Evolutionary conservation across 1,140 invertebrate species (phyloP), one percentile per base, ranked within the genome.

Genomic region (Lepidurus apus): DNA sequence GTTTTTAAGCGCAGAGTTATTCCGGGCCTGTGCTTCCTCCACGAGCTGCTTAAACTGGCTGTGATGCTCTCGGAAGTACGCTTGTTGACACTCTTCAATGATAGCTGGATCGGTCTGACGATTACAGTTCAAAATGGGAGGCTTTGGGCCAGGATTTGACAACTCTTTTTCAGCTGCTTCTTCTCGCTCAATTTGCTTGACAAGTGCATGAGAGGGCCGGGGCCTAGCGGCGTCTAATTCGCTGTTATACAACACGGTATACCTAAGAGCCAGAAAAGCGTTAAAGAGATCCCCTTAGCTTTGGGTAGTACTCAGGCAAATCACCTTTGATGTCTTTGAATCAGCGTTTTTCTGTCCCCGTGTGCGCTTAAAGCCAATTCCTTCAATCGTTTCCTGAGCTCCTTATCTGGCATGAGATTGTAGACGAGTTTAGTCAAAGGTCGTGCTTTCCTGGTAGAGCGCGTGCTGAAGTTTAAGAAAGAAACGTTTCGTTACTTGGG

Each of bases 381-480:
- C 83, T 87, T 88, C 76, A 88, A 81, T 81, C 84, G 88, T 79
- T 86, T 87, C 45, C 84, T 83, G 53, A 90, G 80, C 73, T 87
- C 85, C 73, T 83, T 82, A n/a, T 89, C 88, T 78, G 87, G 86
- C 86, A 90, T 87, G 44, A 90, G 80, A 81, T 82, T 85, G 74
- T 88, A 85, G 1, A 90, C 88, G 75, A 88, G 82, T 83, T 90
- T 90, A 80, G 88, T 85, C 47, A 90, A 73, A 24, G 85, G 84
- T 80, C 86, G 8, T 9, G 53, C 86, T 17, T 85, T 84, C 80
- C 84, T 85, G 34, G 53, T 42, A 26, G 26, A 43, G 17, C 75
- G 75, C 44, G 21, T 43, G 42, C 21, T 79, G 74, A 75, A 76
- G 17, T 17, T 24, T 10, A 45, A 80, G 13, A 76, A 21, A 42